Evolutionary conservation across 2,113 vertebrate species (phyloP).

Genomic region (Pavo muticus): DNA sequence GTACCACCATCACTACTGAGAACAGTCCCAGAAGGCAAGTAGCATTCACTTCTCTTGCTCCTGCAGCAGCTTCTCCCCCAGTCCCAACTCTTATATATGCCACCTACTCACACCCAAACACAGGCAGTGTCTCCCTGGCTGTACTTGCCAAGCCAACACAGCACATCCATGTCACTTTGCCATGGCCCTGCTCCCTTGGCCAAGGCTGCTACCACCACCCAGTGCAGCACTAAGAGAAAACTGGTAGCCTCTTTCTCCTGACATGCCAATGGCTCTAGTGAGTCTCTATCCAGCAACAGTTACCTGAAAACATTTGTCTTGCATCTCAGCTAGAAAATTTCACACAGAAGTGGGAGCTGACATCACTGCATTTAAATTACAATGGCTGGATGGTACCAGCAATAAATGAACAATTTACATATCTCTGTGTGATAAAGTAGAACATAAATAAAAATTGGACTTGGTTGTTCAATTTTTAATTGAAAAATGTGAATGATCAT

Average conservation of each 20-base stretch:
- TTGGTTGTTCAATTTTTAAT: background rate
- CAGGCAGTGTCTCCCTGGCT: background rate
- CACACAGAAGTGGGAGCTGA: background rate
- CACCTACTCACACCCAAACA: background rate
- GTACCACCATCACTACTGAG: background rate
- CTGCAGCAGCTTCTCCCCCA: background rate
- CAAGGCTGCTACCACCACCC: background rate
- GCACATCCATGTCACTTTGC: background rate
- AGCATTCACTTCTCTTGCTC: too few species aligned
- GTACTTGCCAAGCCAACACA: background rate
- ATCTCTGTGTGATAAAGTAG: background rate
- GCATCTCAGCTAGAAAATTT: background rate
- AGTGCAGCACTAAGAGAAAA: background rate
- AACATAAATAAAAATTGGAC: background rate
- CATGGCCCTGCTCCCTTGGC: too few species aligned
- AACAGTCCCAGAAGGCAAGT: background rate
- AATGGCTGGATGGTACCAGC: background rate
- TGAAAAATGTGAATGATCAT: background rate
- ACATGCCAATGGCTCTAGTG: background rate
- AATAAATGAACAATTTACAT: background rate
- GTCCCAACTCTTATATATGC: background rate
- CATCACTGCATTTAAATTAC: background rate
- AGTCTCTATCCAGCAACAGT: background rate
- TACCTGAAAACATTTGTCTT: background rate
- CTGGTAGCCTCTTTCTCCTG: background rate